Conservation (phyloP, 1,140 invertebrate species). For the Armadillidium nasatum region DNA sequence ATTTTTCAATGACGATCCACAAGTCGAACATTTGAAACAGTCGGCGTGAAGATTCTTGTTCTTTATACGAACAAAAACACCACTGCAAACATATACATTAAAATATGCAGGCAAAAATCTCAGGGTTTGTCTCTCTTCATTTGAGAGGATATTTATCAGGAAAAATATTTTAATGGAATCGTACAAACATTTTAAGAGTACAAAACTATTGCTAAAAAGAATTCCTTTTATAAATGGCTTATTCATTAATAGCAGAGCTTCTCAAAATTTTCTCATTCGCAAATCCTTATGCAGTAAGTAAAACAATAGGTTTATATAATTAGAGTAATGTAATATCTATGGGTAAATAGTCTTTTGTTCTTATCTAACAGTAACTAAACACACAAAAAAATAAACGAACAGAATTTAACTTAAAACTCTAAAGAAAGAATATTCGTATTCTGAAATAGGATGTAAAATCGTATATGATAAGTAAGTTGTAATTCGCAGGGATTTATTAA, state of each 20-base stretch:
- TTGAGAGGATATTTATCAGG: no score
- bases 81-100: conserved; percentile 58
- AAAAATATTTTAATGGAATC: not conserved
- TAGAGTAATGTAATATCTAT: no score
- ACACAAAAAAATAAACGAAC: no score
- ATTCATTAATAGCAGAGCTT: not conserved
- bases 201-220: not conserved
- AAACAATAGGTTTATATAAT: no score
- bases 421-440: no score
- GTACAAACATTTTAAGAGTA: not conserved
- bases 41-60: conserved; percentile 93
- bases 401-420: no score
- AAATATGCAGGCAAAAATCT: not conserved
- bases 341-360: no score
- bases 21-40: conserved; percentile 94
- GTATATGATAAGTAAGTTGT: no score
- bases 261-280: not conserved
- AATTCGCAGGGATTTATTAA: no score
- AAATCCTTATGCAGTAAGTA: not conserved
- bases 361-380: no score
- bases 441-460: no score
- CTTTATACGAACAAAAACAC: conserved; percentile 92
- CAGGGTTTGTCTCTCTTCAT: not conserved
- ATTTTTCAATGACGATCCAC: conserved; percentile 90
- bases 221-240: not conserved